Conservation (phyloP, 2,797 vertebrate genomes). For the Podargus strigoides region DNA sequence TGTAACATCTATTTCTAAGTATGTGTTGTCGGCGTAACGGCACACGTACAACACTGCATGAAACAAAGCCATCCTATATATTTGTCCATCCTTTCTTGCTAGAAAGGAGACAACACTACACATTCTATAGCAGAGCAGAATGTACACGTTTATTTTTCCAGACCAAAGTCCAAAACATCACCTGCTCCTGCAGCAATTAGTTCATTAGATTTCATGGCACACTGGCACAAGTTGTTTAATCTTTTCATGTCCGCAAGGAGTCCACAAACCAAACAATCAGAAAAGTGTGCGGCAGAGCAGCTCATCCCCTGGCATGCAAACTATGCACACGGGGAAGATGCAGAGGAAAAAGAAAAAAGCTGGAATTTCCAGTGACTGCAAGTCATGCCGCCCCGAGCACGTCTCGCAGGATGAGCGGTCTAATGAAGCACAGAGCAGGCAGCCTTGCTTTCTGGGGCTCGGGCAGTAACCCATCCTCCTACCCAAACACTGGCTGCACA, state of each 20-base stretch:
- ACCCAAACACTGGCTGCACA: neutral
- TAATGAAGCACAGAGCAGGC: neutral
- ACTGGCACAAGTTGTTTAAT: neutral
- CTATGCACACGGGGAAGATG: neutral
- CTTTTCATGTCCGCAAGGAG: neutral
- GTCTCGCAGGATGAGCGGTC: neutral
- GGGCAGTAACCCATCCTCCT: neutral
- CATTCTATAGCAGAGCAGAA: neutral
- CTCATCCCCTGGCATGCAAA: constrained; percentile 15
- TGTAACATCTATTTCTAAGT: neutral
- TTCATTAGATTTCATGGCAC: neutral
- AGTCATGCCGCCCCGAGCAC: neutral
- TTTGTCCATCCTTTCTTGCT: neutral
- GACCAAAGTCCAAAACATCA: neutral
- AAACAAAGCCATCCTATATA: neutral
- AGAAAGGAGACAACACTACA: rapidly evolving
- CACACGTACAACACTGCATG: neutral
- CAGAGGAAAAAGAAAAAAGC: neutral
- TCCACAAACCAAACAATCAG: neutral
- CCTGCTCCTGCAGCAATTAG: neutral
- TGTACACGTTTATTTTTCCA: rapidly evolving
- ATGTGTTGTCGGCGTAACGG: rapidly evolving
- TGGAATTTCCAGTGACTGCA: neutral
- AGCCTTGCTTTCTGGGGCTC: neutral
- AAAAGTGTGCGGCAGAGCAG: neutral